A percentile compares a stretch with the other conserved stretches of the same genome.
These are phyloP conservation scores for Drosophila parvula DNA, from an alignment of 1,140 invertebrate species.

Conservation along the genomic window DNA sequence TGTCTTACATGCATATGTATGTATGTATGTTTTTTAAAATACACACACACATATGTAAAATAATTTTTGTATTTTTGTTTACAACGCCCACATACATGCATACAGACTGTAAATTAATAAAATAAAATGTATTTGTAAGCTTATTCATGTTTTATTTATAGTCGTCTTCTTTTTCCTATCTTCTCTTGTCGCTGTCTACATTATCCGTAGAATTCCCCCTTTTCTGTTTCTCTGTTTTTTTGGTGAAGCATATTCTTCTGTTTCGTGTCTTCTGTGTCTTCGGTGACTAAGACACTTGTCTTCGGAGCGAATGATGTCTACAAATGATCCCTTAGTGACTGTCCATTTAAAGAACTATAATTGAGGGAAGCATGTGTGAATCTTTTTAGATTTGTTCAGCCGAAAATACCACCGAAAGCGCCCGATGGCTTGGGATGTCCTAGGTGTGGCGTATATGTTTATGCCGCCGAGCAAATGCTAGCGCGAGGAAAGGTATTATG, in stretches of 20 bases:
- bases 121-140: constrained; percentile 59
- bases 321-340: constrained; percentile 16
- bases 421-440: constrained; percentile 95
- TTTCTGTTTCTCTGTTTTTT: constrained; percentile 18
- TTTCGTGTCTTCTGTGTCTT: constrained; percentile 1
- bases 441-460: constrained; percentile 95
- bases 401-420: constrained; percentile 83
- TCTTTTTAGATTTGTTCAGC: constrained; percentile 44
- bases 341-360: constrained; percentile 29
- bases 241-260: constrained; percentile 23
- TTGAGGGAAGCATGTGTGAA: constrained; percentile 45
- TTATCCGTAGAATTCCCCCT: constrained; percentile 28
- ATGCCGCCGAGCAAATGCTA: constrained; percentile 97
- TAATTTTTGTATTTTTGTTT: constrained; percentile 61
- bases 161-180: constrained; percentile 4
- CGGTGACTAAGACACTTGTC: constrained; percentile 28
- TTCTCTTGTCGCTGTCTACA: constrained; percentile 35
- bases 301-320: neutral
- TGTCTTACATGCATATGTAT: constrained; percentile 15
- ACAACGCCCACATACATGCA: constrained; percentile 45
- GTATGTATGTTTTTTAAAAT: constrained; percentile 34
- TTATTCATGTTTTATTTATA: constrained; percentile 41
- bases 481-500: constrained; percentile 87
- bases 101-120: constrained; percentile 67
- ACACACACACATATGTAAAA: constrained; percentile 55